Conservation (phyloP, 35 echinoderm and acorn worm genomes). For the Strongylocentrotus purpuratus region DNA sequence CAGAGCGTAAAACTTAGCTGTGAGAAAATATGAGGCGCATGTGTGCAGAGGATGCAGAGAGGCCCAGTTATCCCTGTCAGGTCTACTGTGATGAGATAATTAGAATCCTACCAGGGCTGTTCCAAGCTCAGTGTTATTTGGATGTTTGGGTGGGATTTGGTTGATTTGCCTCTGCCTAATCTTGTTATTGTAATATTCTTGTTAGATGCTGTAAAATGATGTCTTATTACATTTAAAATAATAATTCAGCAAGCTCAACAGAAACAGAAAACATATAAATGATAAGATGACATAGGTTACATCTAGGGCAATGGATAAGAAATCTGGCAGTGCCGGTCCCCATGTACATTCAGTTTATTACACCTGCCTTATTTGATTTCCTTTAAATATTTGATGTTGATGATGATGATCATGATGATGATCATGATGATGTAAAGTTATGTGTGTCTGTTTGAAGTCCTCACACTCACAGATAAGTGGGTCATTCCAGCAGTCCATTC, state of each 20-base stretch:
- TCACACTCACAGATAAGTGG: too few species aligned
- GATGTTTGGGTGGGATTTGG: background rate
- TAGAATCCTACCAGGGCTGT: background rate
- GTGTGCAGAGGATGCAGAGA: background rate
- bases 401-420: background rate
- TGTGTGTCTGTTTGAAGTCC: too few species aligned
- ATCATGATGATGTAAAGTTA: background rate
- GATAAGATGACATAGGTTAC: too few species aligned
- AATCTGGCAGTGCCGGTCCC: too few species aligned
- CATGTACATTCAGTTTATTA: too few species aligned
- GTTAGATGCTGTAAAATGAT: too few species aligned
- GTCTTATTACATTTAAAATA: too few species aligned
- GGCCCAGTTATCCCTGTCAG: background rate
- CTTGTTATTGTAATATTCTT: too few species aligned
- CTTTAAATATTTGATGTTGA: background rate
- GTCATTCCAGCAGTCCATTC: too few species aligned
- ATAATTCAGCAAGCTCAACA: too few species aligned
- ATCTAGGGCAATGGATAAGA: too few species aligned
- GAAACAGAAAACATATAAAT: too few species aligned
- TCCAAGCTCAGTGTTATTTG: background rate
- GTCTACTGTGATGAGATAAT: background rate
- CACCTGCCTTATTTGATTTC: background rate
- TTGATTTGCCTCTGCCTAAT: background rate
- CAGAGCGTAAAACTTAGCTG: background rate
- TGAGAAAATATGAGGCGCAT: constrained; percentile 1